Base-by-base conservation (phyloP, 2,113 vertebrate species). In the Perognathus longimembris region DNA sequence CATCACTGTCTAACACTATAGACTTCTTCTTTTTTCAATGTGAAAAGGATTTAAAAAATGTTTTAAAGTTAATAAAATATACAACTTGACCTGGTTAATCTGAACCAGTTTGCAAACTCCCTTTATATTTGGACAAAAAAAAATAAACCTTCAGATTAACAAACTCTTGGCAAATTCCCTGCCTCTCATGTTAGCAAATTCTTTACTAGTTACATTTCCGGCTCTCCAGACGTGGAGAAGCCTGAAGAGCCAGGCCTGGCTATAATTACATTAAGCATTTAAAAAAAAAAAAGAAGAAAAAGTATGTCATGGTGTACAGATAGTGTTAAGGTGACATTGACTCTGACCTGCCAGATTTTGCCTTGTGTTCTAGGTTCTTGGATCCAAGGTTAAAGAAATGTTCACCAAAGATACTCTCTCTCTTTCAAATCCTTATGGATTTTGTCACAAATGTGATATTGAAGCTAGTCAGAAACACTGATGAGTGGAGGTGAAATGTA, bases 201-300 rank as follows among this genome's bases (percentile, higher is more conserved):
- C 96, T 97, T 97, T 42, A 95, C 89, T 96, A 83, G 81, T 38
- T 92, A 97, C 94, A 95, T 90, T 97, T 96, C 92, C 78, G 69
- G 90, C 91, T 97, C 45, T 81, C 92, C 87, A 96, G 92, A 96
- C 97, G 95, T 83, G 57, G 42, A 95, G 93, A 94, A 96, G 93
- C 40, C 82, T 91, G 92, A 94, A 95, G 85, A 97, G 97, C 45
- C 34, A 93, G 95, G 91, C 90, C 90, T 97, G 97, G 94, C 38
- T 97, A 87, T 97, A 98, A 97, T 98, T 98, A 97, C 81, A 97
- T 95, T 94, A 97, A 97, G 93, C 40, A 17, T 54, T 54, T 18
- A 17, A 17, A 54, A 54, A 54, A 54, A 54, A 54, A 54, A 18
- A 54, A 86, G 45, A 93, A 96, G 93, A 89, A 90, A 97, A 97